These are phyloP conservation scores for Prosapia bicincta DNA, from an alignment of 2,888 invertebrate genomes.

Conservation along the genomic window DNA sequence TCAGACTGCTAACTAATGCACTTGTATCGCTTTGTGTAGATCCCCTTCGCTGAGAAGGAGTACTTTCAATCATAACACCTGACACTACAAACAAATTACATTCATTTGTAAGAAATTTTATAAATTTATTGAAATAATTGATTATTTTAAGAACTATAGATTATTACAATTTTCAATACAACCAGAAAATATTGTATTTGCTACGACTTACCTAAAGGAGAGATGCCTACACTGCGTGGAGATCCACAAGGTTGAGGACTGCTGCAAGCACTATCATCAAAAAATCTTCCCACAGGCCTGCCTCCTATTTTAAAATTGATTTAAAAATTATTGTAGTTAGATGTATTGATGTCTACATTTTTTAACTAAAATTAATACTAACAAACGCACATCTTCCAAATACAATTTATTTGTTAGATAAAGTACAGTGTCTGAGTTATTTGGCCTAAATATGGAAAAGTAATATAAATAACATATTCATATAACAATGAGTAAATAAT, in stretches of 20 bases:
- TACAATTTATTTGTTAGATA: background rate
- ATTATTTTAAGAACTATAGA: too few species aligned
- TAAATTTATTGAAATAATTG: too few species aligned
- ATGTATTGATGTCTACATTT: background rate
- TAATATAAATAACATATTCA: too few species aligned
- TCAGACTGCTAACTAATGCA: slow-evolving; percentile 58
- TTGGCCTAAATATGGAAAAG: too few species aligned
- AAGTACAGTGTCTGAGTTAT: too few species aligned
- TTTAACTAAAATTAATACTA: background rate
- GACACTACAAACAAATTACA: slow-evolving; percentile 44
- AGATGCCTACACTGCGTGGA: slow-evolving; percentile 54
- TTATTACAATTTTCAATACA: background rate
- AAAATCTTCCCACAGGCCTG: slow-evolving; percentile 16
- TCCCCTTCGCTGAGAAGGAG: slow-evolving; percentile 50
- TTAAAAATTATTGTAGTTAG: background rate
- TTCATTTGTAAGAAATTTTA: too few species aligned
- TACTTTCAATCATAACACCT: slow-evolving; percentile 45
- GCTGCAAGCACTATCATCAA: slow-evolving; percentile 51
- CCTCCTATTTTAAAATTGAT: slow-evolving; percentile 9
- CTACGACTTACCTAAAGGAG: slow-evolving; percentile 51
- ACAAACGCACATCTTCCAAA: background rate
- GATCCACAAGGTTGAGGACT: slow-evolving; percentile 54
- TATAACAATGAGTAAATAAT: too few species aligned
- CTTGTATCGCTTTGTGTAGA: slow-evolving; percentile 60
- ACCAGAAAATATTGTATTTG: background rate